Evolutionary conservation across 2,888 invertebrate species (phyloP).

Genomic region (Phoenoteleia sp.): DNA sequence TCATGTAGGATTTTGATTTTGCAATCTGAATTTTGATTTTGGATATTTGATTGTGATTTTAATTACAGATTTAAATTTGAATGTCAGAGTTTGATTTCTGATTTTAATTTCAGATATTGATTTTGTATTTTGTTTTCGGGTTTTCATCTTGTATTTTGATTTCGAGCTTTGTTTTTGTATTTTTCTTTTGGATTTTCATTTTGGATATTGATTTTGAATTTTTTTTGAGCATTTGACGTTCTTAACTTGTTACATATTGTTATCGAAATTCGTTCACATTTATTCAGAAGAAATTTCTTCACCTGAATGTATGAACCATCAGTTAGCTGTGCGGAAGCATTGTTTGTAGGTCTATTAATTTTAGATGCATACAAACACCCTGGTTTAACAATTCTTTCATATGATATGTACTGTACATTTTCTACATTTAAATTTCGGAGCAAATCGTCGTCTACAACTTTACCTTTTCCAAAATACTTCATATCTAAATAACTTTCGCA

Average conservation of each 20-base stretch:
- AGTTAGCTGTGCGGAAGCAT: conserved; percentile 7
- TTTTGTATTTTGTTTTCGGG: too few species aligned
- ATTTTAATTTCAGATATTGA: too few species aligned
- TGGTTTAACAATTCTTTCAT: conserved; percentile 2
- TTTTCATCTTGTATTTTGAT: too few species aligned
- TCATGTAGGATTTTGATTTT: too few species aligned
- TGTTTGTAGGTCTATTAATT: conserved; percentile 12
- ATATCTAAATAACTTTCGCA: background rate
- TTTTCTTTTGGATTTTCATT: too few species aligned
- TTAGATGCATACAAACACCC: conserved; percentile 11
- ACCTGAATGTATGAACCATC: background rate
- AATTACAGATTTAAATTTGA: too few species aligned
- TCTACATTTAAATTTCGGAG: background rate
- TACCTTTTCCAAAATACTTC: conserved; percentile 2
- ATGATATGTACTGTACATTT: background rate
- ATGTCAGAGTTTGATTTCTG: too few species aligned
- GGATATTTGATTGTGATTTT: too few species aligned
- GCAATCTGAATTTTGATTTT: too few species aligned
- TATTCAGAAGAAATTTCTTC: conserved; percentile 6
- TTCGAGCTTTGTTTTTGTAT: too few species aligned
- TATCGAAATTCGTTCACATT: background rate
- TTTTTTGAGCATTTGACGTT: conserved; percentile 7
- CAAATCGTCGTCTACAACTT: background rate
- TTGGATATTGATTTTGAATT: too few species aligned
- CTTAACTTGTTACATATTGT: background rate